Percentiles rank a stretch among this genome's conserved stretches.
These are phyloP conservation scores for Iguana delicatissima DNA, from an alignment of 2,797 vertebrate genomes.

Conservation along the genomic window DNA sequence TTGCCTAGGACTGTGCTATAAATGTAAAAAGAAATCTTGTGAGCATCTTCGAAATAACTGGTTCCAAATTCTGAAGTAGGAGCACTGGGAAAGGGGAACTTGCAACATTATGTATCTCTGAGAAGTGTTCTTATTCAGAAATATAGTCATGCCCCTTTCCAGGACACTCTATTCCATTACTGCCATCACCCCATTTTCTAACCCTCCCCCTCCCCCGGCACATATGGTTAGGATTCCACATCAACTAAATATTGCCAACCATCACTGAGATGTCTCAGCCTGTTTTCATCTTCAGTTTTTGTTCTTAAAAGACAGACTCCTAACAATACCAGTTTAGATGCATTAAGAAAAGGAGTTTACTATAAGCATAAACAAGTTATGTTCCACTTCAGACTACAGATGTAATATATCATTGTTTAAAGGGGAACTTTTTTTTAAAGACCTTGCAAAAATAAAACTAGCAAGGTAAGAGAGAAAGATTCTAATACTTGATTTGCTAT, in stretches of 20 bases:
- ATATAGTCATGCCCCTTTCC: background rate
- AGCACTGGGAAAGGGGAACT: background rate
- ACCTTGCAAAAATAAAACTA: background rate
- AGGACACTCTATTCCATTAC: background rate
- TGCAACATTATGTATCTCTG: background rate
- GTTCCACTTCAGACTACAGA: background rate
- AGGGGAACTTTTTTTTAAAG: background rate
- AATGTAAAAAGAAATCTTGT: constrained; percentile 46
- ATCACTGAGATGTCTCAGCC: background rate
- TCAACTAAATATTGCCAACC: background rate
- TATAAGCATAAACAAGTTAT: background rate
- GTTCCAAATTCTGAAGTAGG: constrained; percentile 8
- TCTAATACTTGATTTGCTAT: background rate
- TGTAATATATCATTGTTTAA: background rate
- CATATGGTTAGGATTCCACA: background rate
- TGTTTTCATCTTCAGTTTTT: too few species aligned
- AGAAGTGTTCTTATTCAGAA: background rate
- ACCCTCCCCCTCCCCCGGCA: too few species aligned
- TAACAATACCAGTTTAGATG: too few species aligned
- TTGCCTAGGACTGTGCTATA: constrained; percentile 85
- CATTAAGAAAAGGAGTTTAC: background rate
- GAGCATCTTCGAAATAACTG: constrained; percentile 32
- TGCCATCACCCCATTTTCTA: background rate
- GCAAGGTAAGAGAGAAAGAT: background rate
- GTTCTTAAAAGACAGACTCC: too few species aligned